Conservation (phyloP, 2,888 invertebrate genomes). For the Tortricodes alternella region DNA sequence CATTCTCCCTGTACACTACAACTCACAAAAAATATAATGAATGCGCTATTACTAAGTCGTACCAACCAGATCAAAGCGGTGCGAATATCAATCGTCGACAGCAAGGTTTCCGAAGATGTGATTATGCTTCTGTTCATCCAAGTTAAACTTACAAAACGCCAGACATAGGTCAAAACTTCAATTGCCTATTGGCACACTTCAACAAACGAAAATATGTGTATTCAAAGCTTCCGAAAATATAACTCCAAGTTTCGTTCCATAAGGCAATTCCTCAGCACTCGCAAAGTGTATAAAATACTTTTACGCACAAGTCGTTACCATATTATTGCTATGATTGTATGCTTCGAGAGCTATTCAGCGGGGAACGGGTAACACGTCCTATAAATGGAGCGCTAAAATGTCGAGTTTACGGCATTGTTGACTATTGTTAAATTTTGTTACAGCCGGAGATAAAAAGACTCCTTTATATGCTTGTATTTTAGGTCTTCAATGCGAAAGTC, state of each 20-base stretch:
- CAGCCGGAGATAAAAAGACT: no score
- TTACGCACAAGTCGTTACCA: slow-evolving; percentile 2
- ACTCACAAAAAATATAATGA: no score
- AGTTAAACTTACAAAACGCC: neutral
- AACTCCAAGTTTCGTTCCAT: neutral
- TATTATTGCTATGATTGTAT: slow-evolving; percentile 3
- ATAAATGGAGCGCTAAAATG: neutral
- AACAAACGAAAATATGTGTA: neutral
- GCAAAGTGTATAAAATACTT: slow-evolving; percentile 1
- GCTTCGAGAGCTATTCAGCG: slow-evolving; percentile 1
- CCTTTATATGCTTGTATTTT: no score
- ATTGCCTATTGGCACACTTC: neutral
- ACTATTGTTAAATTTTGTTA: neutral
- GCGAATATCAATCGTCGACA: no score
- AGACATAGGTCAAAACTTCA: no score
- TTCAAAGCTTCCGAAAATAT: neutral
- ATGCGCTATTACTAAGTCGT: no score
- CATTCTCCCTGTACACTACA: no score
- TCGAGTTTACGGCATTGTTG: neutral
- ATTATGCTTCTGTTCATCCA: no score
- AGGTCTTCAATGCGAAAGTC: no score
- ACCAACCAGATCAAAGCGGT: no score
- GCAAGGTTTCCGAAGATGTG: no score
- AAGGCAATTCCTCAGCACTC: neutral
- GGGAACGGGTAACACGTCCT: neutral